These are phyloP conservation scores for Gallinago paraguaiae DNA, from an alignment of 2,113 vertebrate genomes.

Conservation along the genomic window DNA sequence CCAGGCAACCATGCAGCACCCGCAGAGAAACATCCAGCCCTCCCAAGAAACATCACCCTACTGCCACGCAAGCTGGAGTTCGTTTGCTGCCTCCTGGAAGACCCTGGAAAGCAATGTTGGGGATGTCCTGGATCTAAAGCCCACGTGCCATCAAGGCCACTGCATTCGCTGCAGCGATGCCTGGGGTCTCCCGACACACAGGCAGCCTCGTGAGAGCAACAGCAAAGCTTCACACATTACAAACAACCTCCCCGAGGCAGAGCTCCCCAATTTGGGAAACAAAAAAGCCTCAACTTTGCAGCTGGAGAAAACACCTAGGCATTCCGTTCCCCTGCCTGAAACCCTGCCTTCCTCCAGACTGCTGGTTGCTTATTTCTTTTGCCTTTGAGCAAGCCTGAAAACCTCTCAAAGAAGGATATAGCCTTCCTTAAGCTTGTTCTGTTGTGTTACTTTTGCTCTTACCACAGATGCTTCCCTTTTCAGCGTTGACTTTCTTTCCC, in stretches of 20 bases:
- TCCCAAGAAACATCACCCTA: neutral
- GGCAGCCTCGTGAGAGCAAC: neutral
- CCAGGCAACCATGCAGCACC: too few relatives aligned
- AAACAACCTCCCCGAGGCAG: neutral
- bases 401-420: neutral
- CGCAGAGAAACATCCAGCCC: neutral
- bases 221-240: fast-evolving
- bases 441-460: neutral
- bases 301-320: neutral
- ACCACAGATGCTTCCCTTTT: neutral
- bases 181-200: neutral
- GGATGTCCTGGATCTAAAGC: neutral
- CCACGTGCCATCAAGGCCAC: fast-evolving
- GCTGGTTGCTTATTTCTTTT: neutral
- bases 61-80: fast-evolving
- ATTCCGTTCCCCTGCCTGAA: neutral
- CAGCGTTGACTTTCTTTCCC: neutral
- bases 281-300: fast-evolving
- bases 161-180: fast-evolving
- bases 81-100: neutral
- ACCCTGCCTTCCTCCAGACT: neutral
- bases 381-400: neutral
- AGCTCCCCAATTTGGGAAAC: neutral
- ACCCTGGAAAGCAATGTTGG: fast-evolving
- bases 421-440: neutral